These are phyloP conservation scores for Phoxinus dragarum DNA, from an alignment of 2,797 vertebrate genomes.

Conservation along the genomic window DNA sequence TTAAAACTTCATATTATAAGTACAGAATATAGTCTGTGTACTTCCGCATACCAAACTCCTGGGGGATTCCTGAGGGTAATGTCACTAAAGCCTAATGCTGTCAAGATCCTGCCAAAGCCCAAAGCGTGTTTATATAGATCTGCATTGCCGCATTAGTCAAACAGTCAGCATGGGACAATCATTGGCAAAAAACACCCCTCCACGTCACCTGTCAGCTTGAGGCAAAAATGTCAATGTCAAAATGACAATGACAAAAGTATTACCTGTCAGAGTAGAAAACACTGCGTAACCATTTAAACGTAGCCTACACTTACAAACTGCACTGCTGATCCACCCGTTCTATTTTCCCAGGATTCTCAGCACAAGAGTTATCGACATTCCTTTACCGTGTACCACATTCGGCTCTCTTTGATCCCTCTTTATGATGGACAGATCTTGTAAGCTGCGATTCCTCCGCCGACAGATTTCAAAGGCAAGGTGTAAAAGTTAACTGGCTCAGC, in stretches of 20 bases:
- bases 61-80: conserved; percentile 44
- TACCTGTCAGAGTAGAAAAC: conserved; percentile 17
- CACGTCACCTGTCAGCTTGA: conserved; percentile 32
- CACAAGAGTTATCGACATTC: not conserved
- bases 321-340: conserved; percentile 6
- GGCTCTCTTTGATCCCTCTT: conserved; percentile 49
- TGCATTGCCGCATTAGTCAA: conserved; percentile 13
- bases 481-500: conserved; percentile 56
- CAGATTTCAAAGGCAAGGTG: conserved; percentile 53
- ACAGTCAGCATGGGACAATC: conserved; percentile 2
- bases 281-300: conserved; percentile 1
- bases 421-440: conserved; percentile 44
- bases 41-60: conserved; percentile 9
- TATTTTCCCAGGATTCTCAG: not conserved
- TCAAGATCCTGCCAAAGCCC: conserved; percentile 36
- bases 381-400: not conserved
- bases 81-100: conserved; percentile 47
- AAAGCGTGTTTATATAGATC: conserved; percentile 41
- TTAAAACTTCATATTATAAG: not conserved
- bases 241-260: conserved; percentile 38
- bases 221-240: conserved; percentile 43
- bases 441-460: conserved; percentile 45
- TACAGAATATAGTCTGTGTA: conserved; percentile 12
- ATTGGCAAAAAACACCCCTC: conserved; percentile 1
- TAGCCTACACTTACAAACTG: not conserved